Percentiles rank a stretch among this genome's conserved stretches.
These are phyloP conservation scores for Mythimna impura DNA, from an alignment of 2,888 invertebrate genomes.

Conservation along the genomic window DNA sequence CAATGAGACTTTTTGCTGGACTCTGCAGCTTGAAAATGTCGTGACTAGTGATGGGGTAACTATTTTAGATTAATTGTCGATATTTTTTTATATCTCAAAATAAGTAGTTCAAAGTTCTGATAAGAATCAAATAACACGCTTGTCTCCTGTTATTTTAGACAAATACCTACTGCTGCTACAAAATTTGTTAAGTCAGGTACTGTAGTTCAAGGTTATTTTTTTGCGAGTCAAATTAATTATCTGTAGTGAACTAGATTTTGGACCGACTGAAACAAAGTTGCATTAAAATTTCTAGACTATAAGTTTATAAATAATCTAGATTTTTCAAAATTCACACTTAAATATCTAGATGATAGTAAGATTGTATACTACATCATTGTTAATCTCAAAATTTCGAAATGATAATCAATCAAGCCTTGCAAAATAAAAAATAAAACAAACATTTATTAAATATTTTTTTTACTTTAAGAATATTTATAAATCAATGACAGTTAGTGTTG, in stretches of 20 bases:
- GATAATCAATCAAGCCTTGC: neutral
- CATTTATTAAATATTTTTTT: neutral
- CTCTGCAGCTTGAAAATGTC: slow-evolving; percentile 79
- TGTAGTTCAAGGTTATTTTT: slow-evolving; percentile 8
- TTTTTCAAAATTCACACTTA: neutral
- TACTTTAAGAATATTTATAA: neutral
- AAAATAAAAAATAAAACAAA: neutral
- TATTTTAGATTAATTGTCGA: slow-evolving; percentile 31
- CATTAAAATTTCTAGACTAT: slow-evolving; percentile 22
- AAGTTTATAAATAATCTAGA: neutral
- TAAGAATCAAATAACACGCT: neutral
- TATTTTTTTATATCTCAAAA: slow-evolving; percentile 3
- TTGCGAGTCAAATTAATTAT: slow-evolving; percentile 1
- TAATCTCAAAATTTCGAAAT: slow-evolving; percentile 7
- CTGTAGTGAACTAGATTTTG: slow-evolving; percentile 4
- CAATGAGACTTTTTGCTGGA: slow-evolving; percentile 83
- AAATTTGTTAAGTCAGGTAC: neutral
- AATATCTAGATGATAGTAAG: neutral
- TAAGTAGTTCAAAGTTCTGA: neutral
- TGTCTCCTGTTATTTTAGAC: neutral
- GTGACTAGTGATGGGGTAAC: slow-evolving; percentile 68
- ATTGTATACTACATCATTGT: neutral
- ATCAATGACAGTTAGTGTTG: slow-evolving; percentile 10
- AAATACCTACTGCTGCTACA: neutral
- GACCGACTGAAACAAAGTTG: neutral